A percentile compares a stretch with the other conserved stretches of the same genome.
phyloP scores from a whole-genome alignment of 2,888 invertebrate species.

The Capitulum mitella region DNA sequence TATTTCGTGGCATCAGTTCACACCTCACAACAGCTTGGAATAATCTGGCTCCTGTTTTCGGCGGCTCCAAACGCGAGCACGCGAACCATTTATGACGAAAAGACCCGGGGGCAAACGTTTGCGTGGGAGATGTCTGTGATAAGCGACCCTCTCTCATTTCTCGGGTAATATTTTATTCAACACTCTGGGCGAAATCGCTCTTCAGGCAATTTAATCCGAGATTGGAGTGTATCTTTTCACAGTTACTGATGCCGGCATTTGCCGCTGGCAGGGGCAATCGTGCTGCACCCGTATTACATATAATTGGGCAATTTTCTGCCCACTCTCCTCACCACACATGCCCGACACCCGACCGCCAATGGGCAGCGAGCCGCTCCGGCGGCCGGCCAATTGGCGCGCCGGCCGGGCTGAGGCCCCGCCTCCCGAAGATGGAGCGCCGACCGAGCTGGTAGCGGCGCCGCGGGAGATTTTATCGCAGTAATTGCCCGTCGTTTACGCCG shows the following conservation, averaged over 20 bases:
- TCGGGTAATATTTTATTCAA: background rate
- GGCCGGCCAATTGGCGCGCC: background rate
- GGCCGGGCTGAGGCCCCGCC: background rate
- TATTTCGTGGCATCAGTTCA: too few relatives aligned
- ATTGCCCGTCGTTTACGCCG: background rate
- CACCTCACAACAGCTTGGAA: background rate
- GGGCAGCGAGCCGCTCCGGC: background rate
- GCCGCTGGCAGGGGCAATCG: background rate
- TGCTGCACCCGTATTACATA: background rate
- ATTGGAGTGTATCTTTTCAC: slow-evolving; percentile 20
- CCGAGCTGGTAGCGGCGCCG: background rate
- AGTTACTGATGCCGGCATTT: background rate
- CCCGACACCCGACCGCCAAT: background rate
- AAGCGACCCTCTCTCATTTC: background rate
- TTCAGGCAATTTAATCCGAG: slow-evolving; percentile 21
- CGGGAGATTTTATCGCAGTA: slow-evolving; percentile 23
- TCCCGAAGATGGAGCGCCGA: slow-evolving; percentile 12
- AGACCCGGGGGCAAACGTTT: background rate
- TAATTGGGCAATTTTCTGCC: slow-evolving; percentile 24
- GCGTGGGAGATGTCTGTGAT: background rate
- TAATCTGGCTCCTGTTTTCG: background rate
- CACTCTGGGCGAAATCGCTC: background rate
- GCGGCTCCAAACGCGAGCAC: background rate
- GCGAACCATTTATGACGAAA: background rate
- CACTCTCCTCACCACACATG: slow-evolving; percentile 14